Percentiles rank a stretch among this genome's conserved stretches.
Conservation (phyloP, 1,140 invertebrate genomes). For the Drosophila sp. region DNA sequence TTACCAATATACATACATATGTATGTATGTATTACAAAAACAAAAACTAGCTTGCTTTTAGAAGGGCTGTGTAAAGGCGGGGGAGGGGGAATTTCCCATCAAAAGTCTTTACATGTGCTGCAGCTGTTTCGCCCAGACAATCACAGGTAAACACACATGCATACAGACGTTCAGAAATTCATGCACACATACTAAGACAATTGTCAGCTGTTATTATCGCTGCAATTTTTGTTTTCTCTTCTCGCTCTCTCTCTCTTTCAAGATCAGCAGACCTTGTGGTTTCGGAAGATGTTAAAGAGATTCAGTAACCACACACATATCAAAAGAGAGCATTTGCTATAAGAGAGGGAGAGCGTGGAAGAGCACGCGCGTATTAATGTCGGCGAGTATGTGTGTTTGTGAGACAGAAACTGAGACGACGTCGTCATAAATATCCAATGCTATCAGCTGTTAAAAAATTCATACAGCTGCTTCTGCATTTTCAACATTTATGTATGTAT, state of each 20-base stretch:
- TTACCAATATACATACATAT: conserved; percentile 2
- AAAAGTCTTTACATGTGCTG: conserved; percentile 48
- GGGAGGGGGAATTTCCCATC: neutral
- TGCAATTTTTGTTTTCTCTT: conserved; percentile 2
- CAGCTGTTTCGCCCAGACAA: conserved; percentile 51
- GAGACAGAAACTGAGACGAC: conserved; percentile 15
- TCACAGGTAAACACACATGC: conserved; percentile 56
- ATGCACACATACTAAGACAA: conserved; percentile 11
- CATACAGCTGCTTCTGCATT: conserved; percentile 56
- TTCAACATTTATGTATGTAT: conserved; percentile 2
- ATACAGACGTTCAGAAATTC: neutral
- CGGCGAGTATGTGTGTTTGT: neutral
- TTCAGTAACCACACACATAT: neutral
- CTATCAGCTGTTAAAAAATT: conserved; percentile 71
- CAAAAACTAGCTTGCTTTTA: neutral
- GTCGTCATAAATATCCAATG: conserved; percentile 69
- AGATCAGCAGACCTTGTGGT: conserved; percentile 11
- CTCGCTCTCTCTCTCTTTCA: neutral
- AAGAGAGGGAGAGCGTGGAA: neutral
- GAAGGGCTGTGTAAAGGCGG: neutral
- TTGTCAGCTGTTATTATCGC: conserved; percentile 45
- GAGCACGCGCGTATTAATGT: neutral
- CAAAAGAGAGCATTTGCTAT: neutral
- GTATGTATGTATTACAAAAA: neutral
- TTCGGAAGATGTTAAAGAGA: conserved; percentile 3